Percentiles rank a stretch among this genome's conserved stretches.
phyloP scores from a whole-genome alignment of 1,140 invertebrate genomes.

The Sminthurinus signatus region DNA sequence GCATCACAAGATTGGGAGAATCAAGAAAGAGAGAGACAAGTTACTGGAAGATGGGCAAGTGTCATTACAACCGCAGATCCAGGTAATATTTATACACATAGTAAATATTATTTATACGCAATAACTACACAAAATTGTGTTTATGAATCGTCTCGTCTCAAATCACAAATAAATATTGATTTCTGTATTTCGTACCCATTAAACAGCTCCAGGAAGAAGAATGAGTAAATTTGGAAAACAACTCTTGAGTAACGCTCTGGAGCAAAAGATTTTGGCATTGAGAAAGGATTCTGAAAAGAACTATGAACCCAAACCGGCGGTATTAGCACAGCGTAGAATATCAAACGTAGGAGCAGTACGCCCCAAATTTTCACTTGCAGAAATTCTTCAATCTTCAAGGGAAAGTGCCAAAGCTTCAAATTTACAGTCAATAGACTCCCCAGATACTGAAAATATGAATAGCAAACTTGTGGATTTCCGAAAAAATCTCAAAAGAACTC shows the following conservation, averaged over 20 bases:
- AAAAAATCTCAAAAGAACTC: slow-evolving; percentile 14
- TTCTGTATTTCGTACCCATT: too few species aligned
- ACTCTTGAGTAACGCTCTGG: slow-evolving; percentile 21
- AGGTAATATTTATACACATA: too few species aligned
- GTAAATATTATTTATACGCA: too few species aligned
- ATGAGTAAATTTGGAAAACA: slow-evolving; percentile 25
- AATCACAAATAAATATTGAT: too few species aligned
- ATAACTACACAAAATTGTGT: too few species aligned
- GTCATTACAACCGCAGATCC: slow-evolving; percentile 20
- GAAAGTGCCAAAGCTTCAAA: too few species aligned
- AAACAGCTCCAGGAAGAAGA: too few species aligned
- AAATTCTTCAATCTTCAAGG: slow-evolving; percentile 1
- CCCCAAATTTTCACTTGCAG: neutral
- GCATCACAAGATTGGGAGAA: slow-evolving; percentile 42
- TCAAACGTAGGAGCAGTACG: neutral
- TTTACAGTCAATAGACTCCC: too few species aligned
- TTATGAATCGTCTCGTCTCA: too few species aligned
- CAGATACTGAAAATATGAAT: neutral
- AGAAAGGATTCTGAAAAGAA: neutral
- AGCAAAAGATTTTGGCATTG: slow-evolving; percentile 18
- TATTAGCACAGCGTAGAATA: too few species aligned
- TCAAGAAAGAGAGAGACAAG: slow-evolving; percentile 37
- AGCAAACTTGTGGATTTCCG: slow-evolving; percentile 17
- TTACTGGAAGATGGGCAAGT: slow-evolving; percentile 41
- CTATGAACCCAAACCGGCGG: neutral